phyloP scores from a whole-genome alignment of 1,140 invertebrate species.

The Geopemphigus sp. region DNA sequence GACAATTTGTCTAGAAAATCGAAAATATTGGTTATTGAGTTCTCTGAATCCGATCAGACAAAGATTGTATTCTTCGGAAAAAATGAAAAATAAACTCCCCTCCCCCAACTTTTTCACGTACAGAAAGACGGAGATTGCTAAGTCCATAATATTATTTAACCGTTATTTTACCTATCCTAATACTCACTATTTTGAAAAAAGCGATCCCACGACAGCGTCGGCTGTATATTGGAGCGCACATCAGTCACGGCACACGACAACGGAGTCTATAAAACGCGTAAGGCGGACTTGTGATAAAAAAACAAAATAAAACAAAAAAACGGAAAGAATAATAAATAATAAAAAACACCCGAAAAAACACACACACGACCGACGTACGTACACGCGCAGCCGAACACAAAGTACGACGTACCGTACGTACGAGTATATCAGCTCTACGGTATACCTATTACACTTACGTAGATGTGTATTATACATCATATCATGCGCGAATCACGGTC shows the following conservation, averaged over 20 bases:
- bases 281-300: conserved; percentile 16
- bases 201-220: not conserved
- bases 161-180: too few relatives aligned
- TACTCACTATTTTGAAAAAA: not conserved
- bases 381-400: not conserved
- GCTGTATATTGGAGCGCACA: not conserved
- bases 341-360: not conserved
- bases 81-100: too few relatives aligned
- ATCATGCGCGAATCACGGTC: too few relatives aligned
- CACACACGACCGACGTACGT: not conserved
- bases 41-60: not conserved
- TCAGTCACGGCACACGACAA: conserved; percentile 6
- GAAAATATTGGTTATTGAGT: not conserved
- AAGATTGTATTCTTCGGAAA: too few relatives aligned
- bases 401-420: not conserved
- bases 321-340: not conserved
- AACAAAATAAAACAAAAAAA: not conserved
- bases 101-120: too few relatives aligned
- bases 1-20: too few relatives aligned
- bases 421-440: not conserved
- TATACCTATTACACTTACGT: not conserved
- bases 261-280: not conserved
- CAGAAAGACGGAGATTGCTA: too few relatives aligned
- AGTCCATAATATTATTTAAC: too few relatives aligned
- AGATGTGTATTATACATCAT: too few relatives aligned